Base-by-base conservation (phyloP, 2,797 vertebrate genomes). In the Macroramphosus scolopax region DNA sequence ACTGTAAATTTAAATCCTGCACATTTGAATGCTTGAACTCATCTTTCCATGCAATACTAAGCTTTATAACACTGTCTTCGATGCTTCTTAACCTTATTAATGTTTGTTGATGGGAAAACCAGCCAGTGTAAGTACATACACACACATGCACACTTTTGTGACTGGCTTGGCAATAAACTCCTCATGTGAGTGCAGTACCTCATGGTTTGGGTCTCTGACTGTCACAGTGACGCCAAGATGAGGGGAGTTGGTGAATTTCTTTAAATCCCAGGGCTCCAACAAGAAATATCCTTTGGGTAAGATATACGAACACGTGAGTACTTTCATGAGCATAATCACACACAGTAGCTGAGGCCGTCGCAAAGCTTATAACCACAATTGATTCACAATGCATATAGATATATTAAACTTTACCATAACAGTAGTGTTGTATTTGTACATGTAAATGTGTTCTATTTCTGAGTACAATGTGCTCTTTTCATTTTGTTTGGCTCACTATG, bases 191-290 rank as follows among this genome's bases (percentile, higher is more conserved):
- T 52, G 30, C 43, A 38, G 72, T 90, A 97, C 96, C 90, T 94
- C 91, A 39, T 77, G 54, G 26, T 80, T 47, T 29, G 92, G 91
- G 46, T 90, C 90, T 79, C 75, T 89, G 47, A 97, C 78, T 8
- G 87, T 93, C 47, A 93, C 87, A 48, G 89, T 89, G 84, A 94
- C 82, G 22, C 95, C 94, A 15, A 95, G 73, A 18, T 95, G 92
- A 68, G 91, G 88, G 32, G 89, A 87, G 50, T 88, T 84, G 28
- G 73, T 73, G 1, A 66, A 41, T 2, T 16, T 49, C 8, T 55
- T 80, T 6, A 56, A 4, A 68, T 94, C 81, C 94, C 93, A 97
- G 0, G 86, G 85, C 76, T 96, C 90, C 44, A 93, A 51, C 78
- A 93, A 85, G 79, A 96, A 95, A 61, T 82, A 75, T 2, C 91